Evolutionary conservation across 1,140 invertebrate species (phyloP).

Genomic region (Drosophila albomicans): DNA sequence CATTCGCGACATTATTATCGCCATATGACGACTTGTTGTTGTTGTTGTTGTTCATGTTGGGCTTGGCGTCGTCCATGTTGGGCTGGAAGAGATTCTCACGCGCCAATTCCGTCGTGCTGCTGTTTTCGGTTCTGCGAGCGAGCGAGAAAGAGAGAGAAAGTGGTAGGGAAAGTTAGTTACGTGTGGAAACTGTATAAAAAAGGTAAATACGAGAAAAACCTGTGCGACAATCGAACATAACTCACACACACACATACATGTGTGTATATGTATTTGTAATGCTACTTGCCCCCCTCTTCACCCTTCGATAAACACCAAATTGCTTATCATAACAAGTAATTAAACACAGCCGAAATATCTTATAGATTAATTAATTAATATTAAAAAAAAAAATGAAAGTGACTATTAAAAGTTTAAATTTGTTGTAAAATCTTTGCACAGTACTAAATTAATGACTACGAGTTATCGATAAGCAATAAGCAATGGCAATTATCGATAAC

Average conservation of each 20-base stretch:
- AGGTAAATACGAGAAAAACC: slow-evolving; percentile 51
- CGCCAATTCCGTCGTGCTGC: slow-evolving; percentile 68
- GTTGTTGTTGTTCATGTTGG: slow-evolving; percentile 39
- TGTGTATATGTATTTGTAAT: too few relatives aligned
- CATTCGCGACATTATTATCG: slow-evolving; percentile 13
- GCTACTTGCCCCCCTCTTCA: too few relatives aligned
- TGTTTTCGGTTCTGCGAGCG: slow-evolving; percentile 69
- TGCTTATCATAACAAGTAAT: too few relatives aligned
- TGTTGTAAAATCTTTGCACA: too few relatives aligned
- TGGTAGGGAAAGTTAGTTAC: slow-evolving; percentile 68
- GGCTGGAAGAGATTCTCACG: slow-evolving; percentile 83
- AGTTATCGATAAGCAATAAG: not conserved
- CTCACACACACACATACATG: slow-evolving; percentile 9
- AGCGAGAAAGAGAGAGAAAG: slow-evolving; percentile 59
- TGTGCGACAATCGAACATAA: slow-evolving; percentile 41
- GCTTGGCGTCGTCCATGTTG: slow-evolving; percentile 77
- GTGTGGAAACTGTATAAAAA: slow-evolving; percentile 27
- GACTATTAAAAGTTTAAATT: too few relatives aligned
- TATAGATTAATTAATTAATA: too few relatives aligned
- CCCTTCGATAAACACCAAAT: too few relatives aligned
- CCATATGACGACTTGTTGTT: slow-evolving; percentile 27
- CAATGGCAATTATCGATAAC: not conserved
- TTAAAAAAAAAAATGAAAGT: too few relatives aligned
- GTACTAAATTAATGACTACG: not conserved
- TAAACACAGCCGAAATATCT: too few relatives aligned